Conservation (phyloP, 2,888 invertebrate genomes). For the Eueremaeus valkanovi region DNA sequence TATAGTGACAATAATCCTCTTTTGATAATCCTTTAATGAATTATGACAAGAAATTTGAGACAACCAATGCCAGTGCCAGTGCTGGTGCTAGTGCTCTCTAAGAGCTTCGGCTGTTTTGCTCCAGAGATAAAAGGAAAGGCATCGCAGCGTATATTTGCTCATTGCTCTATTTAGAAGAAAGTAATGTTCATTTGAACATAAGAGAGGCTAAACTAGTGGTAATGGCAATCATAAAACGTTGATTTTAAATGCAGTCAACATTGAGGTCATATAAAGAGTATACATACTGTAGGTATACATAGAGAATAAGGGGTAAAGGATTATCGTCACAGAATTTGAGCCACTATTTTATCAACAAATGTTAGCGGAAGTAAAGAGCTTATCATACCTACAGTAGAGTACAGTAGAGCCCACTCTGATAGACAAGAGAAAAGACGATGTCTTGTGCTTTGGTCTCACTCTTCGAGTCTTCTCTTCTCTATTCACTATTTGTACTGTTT, state of each 20-base stretch:
- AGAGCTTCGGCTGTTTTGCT: background rate
- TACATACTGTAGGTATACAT: no score
- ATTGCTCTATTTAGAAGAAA: slow-evolving; percentile 3
- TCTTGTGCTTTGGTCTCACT: background rate
- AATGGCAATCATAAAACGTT: slow-evolving; percentile 28
- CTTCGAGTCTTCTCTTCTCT: background rate
- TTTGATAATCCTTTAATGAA: slow-evolving; percentile 30
- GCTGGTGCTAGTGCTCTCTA: background rate
- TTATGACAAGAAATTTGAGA: slow-evolving; percentile 34
- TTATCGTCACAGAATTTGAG: background rate
- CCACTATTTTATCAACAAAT: slow-evolving; percentile 20
- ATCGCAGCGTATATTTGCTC: background rate
- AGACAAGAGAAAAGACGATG: slow-evolving; percentile 7
- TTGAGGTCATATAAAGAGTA: slow-evolving; percentile 24
- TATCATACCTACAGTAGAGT: slow-evolving; percentile 36
- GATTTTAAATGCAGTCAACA: slow-evolving; percentile 10
- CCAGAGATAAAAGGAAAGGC: background rate
- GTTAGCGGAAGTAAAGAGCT: slow-evolving; percentile 34
- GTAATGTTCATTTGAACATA: slow-evolving; percentile 18
- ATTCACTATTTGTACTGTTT: slow-evolving; percentile 1
- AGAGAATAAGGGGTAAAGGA: background rate
- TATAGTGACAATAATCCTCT: slow-evolving; percentile 24
- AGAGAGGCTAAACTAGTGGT: slow-evolving; percentile 17
- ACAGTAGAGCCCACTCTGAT: slow-evolving; percentile 16
- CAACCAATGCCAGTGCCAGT: background rate